These are phyloP conservation scores for Panorpa germanica DNA, from an alignment of 2,888 invertebrate genomes.

Conservation along the genomic window DNA sequence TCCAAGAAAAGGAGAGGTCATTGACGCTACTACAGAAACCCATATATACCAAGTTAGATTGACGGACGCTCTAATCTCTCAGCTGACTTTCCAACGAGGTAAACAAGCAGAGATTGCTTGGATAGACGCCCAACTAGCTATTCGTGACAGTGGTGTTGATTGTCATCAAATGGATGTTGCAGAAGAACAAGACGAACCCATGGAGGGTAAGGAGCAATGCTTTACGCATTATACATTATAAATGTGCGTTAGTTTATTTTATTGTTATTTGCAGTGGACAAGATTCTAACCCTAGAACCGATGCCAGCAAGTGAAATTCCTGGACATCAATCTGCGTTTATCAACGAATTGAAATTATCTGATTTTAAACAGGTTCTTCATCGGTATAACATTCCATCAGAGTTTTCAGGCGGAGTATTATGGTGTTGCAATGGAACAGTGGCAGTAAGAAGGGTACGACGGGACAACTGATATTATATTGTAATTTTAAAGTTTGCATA, in stretches of 20 bases:
- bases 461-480: background rate
- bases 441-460: conserved; percentile 64
- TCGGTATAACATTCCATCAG: conserved; percentile 58
- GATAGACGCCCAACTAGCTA: conserved; percentile 65
- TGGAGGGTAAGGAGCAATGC: conserved; percentile 20
- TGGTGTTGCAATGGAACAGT: conserved; percentile 86
- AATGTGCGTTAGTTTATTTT: background rate
- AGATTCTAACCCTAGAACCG: conserved; percentile 52
- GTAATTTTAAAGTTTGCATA: conserved; percentile 7
- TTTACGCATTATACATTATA: conserved; percentile 3
- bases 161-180: conserved; percentile 25
- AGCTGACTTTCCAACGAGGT: conserved; percentile 65
- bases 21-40: conserved; percentile 95
- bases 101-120: conserved; percentile 92
- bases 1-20: conserved; percentile 61
- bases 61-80: conserved; percentile 79
- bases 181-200: conserved; percentile 23
- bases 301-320: conserved; percentile 30
- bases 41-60: conserved; percentile 94
- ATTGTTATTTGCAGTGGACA: conserved; percentile 27
- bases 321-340: conserved; percentile 68
- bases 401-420: conserved; percentile 79
- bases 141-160: conserved; percentile 39
- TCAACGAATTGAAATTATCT: conserved; percentile 84
- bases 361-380: conserved; percentile 71